phyloP scores from a whole-genome alignment of 2,113 vertebrate genomes.

The Ceuthmochares aereus region DNA sequence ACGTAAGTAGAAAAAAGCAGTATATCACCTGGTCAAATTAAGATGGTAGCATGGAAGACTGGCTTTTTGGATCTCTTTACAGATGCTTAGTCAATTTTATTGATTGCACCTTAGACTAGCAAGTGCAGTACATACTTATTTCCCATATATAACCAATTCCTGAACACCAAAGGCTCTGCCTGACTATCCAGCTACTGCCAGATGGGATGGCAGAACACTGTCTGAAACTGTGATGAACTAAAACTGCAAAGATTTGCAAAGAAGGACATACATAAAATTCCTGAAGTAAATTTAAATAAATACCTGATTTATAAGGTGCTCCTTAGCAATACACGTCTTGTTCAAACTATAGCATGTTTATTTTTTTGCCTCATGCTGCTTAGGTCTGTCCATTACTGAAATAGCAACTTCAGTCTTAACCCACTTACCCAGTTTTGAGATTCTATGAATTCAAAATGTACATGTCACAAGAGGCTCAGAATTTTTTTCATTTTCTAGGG shows the following conservation, averaged over 20 bases:
- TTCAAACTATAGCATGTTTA: not conserved
- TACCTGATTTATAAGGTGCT: not conserved
- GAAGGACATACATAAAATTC: not conserved
- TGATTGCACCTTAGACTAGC: slow-evolving; percentile 31
- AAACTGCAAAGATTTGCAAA: not conserved
- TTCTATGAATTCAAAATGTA: not conserved
- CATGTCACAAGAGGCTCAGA: not conserved
- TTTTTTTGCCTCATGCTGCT: not conserved
- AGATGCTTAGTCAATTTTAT: slow-evolving; percentile 27
- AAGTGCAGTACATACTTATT: not conserved
- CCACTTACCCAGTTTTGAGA: not conserved
- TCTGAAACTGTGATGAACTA: not conserved
- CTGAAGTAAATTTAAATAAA: not conserved
- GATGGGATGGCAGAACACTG: not conserved
- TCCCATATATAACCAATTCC: not conserved
- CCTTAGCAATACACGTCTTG: not conserved
- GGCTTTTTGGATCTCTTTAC: not conserved
- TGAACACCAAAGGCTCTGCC: not conserved
- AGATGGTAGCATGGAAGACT: not conserved
- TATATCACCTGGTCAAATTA: not conserved
- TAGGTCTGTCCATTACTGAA: not conserved
- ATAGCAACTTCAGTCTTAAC: not conserved
- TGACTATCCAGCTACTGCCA: not conserved
- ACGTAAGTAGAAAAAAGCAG: not conserved
- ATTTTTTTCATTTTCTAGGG: not conserved